Percentiles rank a stretch among this genome's conserved stretches.
Conservation (phyloP, 2,113 vertebrate species). For the Dicrurus megarhynchus region DNA sequence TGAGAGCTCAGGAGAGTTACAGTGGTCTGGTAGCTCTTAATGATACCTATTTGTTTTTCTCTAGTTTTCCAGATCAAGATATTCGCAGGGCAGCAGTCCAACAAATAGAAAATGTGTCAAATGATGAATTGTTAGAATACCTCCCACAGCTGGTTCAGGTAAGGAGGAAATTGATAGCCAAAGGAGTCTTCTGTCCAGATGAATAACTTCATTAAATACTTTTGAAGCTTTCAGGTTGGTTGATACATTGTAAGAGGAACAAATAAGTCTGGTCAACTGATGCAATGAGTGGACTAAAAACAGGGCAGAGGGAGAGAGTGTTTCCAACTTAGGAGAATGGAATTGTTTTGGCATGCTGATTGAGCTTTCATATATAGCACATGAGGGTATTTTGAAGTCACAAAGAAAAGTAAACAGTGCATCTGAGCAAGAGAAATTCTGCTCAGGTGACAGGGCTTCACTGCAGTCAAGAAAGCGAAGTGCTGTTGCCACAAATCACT, state of each 20-base stretch:
- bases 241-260: background rate
- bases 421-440: background rate
- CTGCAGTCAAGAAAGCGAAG: background rate
- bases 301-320: background rate
- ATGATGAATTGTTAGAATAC: slow-evolving; percentile 79
- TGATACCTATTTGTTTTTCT: slow-evolving; percentile 26
- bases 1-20: background rate
- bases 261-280: background rate
- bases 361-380: background rate
- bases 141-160: slow-evolving; percentile 89
- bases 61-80: slow-evolving; percentile 86
- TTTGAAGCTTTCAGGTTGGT: slow-evolving; percentile 5
- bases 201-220: slow-evolving; percentile 33
- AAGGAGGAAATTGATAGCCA: slow-evolving; percentile 23
- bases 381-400: background rate
- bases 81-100: slow-evolving; percentile 78
- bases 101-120: slow-evolving; percentile 77
- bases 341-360: background rate
- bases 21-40: slow-evolving; percentile 1
- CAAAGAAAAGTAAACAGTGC: background rate
- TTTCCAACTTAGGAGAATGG: background rate
- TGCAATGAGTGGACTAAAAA: background rate
- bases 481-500: background rate
- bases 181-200: background rate
- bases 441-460: background rate